phyloP scores from a whole-genome alignment of 2,888 invertebrate species.

The Cheilosia variabilis region DNA sequence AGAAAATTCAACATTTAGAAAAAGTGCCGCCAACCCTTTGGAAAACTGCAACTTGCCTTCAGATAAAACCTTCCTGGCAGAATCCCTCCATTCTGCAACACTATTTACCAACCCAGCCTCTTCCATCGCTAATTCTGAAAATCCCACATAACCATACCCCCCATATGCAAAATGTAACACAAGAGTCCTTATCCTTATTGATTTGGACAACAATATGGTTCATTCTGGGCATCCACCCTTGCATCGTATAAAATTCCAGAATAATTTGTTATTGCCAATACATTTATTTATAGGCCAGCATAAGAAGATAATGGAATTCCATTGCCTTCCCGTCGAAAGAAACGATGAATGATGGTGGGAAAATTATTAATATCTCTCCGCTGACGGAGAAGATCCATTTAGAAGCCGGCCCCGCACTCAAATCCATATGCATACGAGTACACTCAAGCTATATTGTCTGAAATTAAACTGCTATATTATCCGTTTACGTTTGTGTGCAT shows the following conservation, averaged over 20 bases:
- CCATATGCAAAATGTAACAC: too few species aligned
- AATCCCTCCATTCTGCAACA: too few species aligned
- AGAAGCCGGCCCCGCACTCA: neutral
- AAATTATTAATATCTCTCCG: constrained; percentile 21
- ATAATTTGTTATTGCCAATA: neutral
- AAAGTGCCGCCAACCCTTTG: too few species aligned
- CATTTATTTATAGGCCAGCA: constrained; percentile 20
- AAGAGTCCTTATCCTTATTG: too few species aligned
- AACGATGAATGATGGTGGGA: constrained; percentile 11
- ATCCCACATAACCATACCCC: too few species aligned
- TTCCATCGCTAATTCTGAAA: too few species aligned
- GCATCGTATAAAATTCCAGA: neutral
- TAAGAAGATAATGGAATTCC: constrained; percentile 45
- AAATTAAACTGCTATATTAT: constrained; percentile 22
- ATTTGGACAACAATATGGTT: too few species aligned
- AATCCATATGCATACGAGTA: constrained; percentile 21
- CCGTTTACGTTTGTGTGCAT: constrained; percentile 7
- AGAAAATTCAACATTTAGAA: too few species aligned
- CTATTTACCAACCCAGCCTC: too few species aligned
- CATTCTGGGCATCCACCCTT: too few species aligned
- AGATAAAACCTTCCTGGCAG: too few species aligned
- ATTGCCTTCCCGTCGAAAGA: constrained; percentile 18
- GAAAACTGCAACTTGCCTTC: too few species aligned
- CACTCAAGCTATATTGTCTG: constrained; percentile 20
- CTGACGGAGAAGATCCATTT: constrained; percentile 6